Conservation (phyloP, 2,888 invertebrate genomes). For the Trisateles emortualis region DNA sequence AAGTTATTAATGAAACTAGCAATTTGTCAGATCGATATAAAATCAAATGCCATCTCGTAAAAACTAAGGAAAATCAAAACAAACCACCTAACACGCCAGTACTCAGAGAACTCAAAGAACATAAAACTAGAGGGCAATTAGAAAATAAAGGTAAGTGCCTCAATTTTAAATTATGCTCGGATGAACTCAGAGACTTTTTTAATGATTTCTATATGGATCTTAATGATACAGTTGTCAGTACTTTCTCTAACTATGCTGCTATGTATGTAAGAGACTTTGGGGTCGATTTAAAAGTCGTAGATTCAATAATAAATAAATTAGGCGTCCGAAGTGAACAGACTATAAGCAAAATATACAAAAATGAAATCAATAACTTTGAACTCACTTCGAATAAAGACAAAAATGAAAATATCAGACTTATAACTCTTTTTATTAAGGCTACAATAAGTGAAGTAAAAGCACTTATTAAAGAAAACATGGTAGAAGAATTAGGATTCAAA, state of each 20-base stretch:
- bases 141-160: conserved; percentile 44
- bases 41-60: conserved; percentile 55
- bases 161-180: conserved; percentile 62
- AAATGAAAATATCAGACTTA: conserved; percentile 49
- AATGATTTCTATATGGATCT: conserved; percentile 55
- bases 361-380: conserved; percentile 47
- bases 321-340: conserved; percentile 40
- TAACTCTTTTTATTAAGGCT: conserved; percentile 54
- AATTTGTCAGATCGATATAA: conserved; percentile 51
- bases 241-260: conserved; percentile 64
- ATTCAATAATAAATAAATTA: conserved; percentile 46
- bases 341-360: conserved; percentile 51
- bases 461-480: conserved; percentile 37
- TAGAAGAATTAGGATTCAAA: conserved; percentile 38
- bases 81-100: background rate
- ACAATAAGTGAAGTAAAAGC: conserved; percentile 40
- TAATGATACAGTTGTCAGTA: conserved; percentile 61
- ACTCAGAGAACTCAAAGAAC: background rate
- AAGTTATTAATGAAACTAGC: conserved; percentile 49
- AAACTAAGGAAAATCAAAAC: conserved; percentile 18
- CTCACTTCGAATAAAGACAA: conserved; percentile 54
- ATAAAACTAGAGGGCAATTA: background rate
- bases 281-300: conserved; percentile 50
- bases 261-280: conserved; percentile 66
- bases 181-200: conserved; percentile 62